Evolutionary conservation across 2,797 vertebrate species (phyloP).

Genomic region (Steatocranus sp.): DNA sequence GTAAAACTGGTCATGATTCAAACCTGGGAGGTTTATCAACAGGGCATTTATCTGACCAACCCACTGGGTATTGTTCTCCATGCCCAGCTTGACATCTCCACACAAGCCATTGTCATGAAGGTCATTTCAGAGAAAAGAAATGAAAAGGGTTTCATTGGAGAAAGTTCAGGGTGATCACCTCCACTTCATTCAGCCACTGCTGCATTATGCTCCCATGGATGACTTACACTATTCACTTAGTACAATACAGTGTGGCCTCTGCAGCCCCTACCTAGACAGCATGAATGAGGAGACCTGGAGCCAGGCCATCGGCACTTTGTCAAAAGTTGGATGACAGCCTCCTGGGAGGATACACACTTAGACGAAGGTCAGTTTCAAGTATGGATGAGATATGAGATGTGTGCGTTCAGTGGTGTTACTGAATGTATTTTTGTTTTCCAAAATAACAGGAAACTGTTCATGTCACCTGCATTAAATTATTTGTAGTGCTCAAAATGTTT

Average conservation of each 20-base stretch:
- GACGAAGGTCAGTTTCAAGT: conserved; percentile 28
- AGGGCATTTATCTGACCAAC: conserved; percentile 32
- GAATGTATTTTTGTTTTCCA: not conserved
- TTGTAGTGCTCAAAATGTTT: not conserved
- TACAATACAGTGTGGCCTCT: conserved; percentile 45
- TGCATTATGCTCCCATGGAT: conserved; percentile 37
- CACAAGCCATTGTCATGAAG: conserved; percentile 55
- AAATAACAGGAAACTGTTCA: not conserved
- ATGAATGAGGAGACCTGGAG: conserved; percentile 44
- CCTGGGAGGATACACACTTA: conserved; percentile 13
- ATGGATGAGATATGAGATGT: not conserved
- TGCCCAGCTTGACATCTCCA: conserved; percentile 38
- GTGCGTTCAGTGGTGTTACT: not conserved
- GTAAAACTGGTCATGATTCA: not conserved
- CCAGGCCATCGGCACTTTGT: conserved; percentile 21
- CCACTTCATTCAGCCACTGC: conserved; percentile 24
- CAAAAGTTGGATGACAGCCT: conserved; percentile 24
- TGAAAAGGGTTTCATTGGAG: conserved; percentile 41
- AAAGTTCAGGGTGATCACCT: conserved; percentile 59
- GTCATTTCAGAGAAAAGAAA: conserved; percentile 40
- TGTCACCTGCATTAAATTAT: not conserved
- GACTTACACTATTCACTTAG: conserved; percentile 37
- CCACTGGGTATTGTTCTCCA: conserved; percentile 21
- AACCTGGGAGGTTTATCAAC: conserved; percentile 24
- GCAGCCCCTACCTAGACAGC: conserved; percentile 4